Percentiles rank a stretch among this genome's conserved stretches.
These are phyloP conservation scores for Streptopelia turtur DNA, from an alignment of 2,797 vertebrate species.

Conservation along the genomic window DNA sequence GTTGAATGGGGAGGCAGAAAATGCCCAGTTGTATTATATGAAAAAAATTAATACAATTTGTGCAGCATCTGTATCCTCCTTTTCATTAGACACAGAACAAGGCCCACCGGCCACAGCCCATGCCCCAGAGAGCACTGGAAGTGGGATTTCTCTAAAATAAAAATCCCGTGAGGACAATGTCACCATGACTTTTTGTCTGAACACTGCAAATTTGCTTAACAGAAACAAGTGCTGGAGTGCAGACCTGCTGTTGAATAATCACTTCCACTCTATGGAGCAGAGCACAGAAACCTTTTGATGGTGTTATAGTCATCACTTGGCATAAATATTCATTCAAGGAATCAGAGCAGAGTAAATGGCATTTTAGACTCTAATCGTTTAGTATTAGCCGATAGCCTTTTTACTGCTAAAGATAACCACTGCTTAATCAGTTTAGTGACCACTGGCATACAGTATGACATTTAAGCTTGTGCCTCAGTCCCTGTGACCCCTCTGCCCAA, in stretches of 20 bases:
- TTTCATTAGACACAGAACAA: not conserved
- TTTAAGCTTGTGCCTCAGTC: conserved; percentile 48
- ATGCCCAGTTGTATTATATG: not conserved
- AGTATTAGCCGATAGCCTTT: conserved; percentile 71
- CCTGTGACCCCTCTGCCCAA: not conserved
- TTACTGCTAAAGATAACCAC: conserved; percentile 70
- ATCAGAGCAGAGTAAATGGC: conserved; percentile 75
- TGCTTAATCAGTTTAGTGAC: conserved; percentile 73
- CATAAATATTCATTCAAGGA: conserved; percentile 76
- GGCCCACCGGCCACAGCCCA: not conserved
- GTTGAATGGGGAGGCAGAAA: not conserved
- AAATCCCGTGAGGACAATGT: conserved; percentile 24
- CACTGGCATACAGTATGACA: conserved; percentile 58
- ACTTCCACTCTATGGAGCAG: conserved; percentile 47
- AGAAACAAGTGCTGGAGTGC: conserved; percentile 64
- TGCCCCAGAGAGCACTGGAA: accelerated
- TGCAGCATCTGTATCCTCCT: not conserved
- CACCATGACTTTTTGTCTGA: conserved; percentile 53
- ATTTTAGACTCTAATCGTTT: conserved; percentile 71
- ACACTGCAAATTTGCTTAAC: conserved; percentile 68
- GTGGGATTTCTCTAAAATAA: not conserved
- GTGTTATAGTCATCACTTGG: conserved; percentile 69
- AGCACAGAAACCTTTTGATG: conserved; percentile 65
- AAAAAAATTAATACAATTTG: not conserved
- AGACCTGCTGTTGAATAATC: conserved; percentile 68